Evolutionary conservation across 2,888 invertebrate genomes (phyloP), one percentile per base, ranked within the genome.

Genomic region (Xestia c-nigrum): DNA sequence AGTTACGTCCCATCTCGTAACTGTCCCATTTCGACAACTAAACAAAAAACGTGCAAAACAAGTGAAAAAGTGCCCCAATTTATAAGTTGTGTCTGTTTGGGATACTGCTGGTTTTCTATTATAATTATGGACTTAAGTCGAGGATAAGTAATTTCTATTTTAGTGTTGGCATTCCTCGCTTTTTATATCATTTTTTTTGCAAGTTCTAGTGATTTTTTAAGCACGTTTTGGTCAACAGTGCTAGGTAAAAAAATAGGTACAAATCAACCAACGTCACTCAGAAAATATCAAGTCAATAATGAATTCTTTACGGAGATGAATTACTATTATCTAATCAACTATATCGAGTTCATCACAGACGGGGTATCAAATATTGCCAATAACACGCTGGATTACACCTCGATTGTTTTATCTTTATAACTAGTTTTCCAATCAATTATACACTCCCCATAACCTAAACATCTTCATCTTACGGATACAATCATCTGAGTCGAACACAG

Each of bases 381-480:
- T 76, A 59, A 50, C 43, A 61, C 71, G 71, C 59, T 38, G 19
- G 7, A 76, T 76, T 70, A 76, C 0, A 59, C 10, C 47, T 38
- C 7, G 12, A 59, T 31, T 43, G 47, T 59, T 59, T 69, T 31
- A 76, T 78, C 79, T 59, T n/a, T 43, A 14, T 47, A 12, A 69
- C 50, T 50, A 46, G n/a, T 70, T 69, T 43, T 0, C 16, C 14
- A 38, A 59, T 50, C 50, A 78, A 78, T 68, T 68, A 21, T n/a
- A 43, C 6, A 43, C n/a, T 59, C 12, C 31, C 21, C 7, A 16
- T 12, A 43, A n/a, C 16, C n/a, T 38, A 38, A 21, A 50, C 19
- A 19, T 19, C 14, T 46, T 63, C 14, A 78, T 64, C 7, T 43
- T 43, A 64, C 63, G 16, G 16, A n/a, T 3, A 19, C 43, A 40